Evolutionary conservation across 30 jellyfish, hydroid and myxozoan species (phyloP).

Genomic region (Turritopsis dohrnii): DNA sequence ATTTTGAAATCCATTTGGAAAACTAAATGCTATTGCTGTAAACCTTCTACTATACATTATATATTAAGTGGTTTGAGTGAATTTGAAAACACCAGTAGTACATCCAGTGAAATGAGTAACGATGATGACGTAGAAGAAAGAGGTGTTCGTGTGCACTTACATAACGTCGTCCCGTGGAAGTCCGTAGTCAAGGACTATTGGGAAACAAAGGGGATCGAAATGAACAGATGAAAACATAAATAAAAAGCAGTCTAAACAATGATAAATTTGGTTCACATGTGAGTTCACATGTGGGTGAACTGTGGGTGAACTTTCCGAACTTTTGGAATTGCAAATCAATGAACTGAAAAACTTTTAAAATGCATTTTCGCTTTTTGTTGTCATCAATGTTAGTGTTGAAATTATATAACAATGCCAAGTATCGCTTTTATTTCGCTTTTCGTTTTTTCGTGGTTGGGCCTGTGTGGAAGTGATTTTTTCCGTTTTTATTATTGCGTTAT

Average conservation of each 20-base stretch:
- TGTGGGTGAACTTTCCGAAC: too few relatives aligned
- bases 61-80: background rate
- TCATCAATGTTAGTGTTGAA: too few relatives aligned
- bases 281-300: too few relatives aligned
- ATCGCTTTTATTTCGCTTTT: too few relatives aligned
- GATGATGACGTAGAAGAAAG: constrained; percentile 40
- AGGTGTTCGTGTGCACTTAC: constrained; percentile 49
- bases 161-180: constrained; percentile 70
- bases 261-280: too few relatives aligned
- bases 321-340: too few relatives aligned
- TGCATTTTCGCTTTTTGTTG: background rate
- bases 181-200: constrained; percentile 45
- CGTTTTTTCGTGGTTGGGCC: too few relatives aligned
- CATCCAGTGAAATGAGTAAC: background rate
- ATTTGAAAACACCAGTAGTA: background rate
- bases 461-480: too few relatives aligned
- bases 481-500: too few relatives aligned
- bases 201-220: constrained; percentile 61
- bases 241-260: too few relatives aligned
- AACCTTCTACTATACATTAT: background rate
- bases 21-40: constrained; percentile 68
- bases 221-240: constrained; percentile 36
- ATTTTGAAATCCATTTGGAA: constrained; percentile 43
- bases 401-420: too few relatives aligned
- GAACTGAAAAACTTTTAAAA: too few relatives aligned